phyloP scores from a whole-genome alignment of 2,888 invertebrate species.

The Parasteatoda lunata region DNA sequence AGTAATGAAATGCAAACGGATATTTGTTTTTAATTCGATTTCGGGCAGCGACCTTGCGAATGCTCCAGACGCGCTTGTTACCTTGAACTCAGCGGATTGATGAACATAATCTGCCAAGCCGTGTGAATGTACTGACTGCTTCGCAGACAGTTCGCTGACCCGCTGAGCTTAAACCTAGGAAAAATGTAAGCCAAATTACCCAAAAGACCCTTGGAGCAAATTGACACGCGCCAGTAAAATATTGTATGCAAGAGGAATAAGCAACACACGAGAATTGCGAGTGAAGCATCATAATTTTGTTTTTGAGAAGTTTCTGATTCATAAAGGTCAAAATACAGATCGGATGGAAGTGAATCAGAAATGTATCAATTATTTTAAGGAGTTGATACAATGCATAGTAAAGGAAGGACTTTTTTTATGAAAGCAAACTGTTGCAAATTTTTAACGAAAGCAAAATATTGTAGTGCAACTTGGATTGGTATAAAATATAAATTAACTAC shows the following conservation, averaged over 20 bases:
- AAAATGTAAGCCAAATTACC: not conserved
- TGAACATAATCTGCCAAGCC: not conserved
- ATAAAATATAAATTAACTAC: too few relatives aligned
- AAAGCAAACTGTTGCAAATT: too few relatives aligned
- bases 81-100: conserved; percentile 43
- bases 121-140: conserved; percentile 11
- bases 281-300: too few relatives aligned
- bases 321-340: too few relatives aligned
- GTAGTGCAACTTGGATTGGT: too few relatives aligned
- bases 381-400: too few relatives aligned
- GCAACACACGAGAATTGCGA: not conserved
- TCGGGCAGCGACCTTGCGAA: conserved; percentile 62
- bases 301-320: too few relatives aligned
- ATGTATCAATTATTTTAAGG: too few relatives aligned
- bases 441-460: too few relatives aligned
- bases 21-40: conserved; percentile 23
- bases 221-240: not conserved
- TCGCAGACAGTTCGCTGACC: conserved; percentile 46
- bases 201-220: not conserved
- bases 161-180: not conserved
- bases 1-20: not conserved
- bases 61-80: conserved; percentile 15
- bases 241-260: not conserved
- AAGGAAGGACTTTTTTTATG: too few relatives aligned
- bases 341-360: too few relatives aligned